Evolutionary conservation across 2,888 invertebrate species (phyloP).

Genomic region (Drosophila infuscata): DNA sequence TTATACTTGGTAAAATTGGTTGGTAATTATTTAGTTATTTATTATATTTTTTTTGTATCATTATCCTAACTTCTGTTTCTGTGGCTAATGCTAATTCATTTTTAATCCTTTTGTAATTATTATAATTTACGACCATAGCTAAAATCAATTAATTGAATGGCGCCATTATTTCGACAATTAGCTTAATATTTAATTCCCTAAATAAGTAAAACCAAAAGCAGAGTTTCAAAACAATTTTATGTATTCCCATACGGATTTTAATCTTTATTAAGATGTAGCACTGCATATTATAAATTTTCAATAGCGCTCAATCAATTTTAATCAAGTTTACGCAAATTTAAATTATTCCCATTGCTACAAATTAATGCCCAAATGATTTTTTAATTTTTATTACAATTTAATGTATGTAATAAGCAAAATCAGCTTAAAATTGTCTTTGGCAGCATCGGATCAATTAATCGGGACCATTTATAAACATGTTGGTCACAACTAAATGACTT

Average conservation of each 20-base stretch:
- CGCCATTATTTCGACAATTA: not conserved
- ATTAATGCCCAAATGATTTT: constrained; percentile 1
- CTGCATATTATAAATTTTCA: not conserved
- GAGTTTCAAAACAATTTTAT: not conserved
- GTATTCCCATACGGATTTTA: not conserved
- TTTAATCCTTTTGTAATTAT: not conserved
- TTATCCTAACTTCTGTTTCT: not conserved
- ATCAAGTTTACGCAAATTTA: not conserved
- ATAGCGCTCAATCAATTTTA: not conserved
- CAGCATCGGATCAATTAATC: constrained; percentile 17
- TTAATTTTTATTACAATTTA: not conserved
- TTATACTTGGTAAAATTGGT: not conserved
- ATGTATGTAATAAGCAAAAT: not conserved
- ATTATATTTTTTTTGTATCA: not conserved
- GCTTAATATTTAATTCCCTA: not conserved
- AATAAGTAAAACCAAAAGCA: not conserved
- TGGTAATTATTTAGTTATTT: not conserved
- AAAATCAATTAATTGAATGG: not conserved
- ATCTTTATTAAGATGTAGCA: not conserved
- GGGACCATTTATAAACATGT: constrained; percentile 4
- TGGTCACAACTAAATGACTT: constrained; percentile 32
- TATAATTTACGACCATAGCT: not conserved
- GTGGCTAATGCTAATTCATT: not conserved
- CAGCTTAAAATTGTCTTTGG: not conserved
- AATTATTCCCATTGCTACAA: not conserved